These are phyloP conservation scores for Tauraco hartlaubi DNA, from an alignment of 2,797 vertebrate genomes.

Conservation along the genomic window DNA sequence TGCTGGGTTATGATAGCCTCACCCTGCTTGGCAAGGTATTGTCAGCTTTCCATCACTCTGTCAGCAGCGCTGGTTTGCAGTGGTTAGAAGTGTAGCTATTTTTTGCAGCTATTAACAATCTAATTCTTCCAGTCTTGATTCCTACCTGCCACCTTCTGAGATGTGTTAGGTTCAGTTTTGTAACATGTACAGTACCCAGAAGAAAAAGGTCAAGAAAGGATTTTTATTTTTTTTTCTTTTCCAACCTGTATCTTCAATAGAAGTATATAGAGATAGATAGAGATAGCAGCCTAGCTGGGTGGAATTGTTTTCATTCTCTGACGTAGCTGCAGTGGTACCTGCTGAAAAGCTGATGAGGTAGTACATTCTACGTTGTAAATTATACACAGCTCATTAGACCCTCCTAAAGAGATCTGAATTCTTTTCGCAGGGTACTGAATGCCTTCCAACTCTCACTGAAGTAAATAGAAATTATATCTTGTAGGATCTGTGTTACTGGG, in stretches of 20 bases:
- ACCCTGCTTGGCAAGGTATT: not conserved
- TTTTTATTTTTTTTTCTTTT: not conserved
- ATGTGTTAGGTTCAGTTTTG: not conserved
- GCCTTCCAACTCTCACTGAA: not conserved
- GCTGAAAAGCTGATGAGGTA: not conserved
- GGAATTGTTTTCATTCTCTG: not conserved
- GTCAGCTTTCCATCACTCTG: slow-evolving; percentile 14
- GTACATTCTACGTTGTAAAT: not conserved
- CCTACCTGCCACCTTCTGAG: not conserved
- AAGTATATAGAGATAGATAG: not conserved
- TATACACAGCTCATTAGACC: not conserved
- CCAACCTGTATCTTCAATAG: not conserved
- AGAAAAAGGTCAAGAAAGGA: not conserved
- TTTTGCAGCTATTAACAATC: slow-evolving; percentile 17
- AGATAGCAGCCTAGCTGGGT: not conserved
- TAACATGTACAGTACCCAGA: not conserved
- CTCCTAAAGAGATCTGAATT: not conserved
- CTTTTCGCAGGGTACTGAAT: not conserved
- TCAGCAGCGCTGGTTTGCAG: not conserved
- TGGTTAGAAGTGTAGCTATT: not conserved
- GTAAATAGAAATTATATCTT: not conserved
- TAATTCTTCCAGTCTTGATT: not conserved
- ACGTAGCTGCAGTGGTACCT: not conserved
- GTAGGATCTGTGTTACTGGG: not conserved
- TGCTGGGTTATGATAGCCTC: not conserved